Evolutionary conservation across 2,113 vertebrate genomes (phyloP), one percentile per base, ranked within the genome.

Genomic region (Orientallactaga bullata): DNA sequence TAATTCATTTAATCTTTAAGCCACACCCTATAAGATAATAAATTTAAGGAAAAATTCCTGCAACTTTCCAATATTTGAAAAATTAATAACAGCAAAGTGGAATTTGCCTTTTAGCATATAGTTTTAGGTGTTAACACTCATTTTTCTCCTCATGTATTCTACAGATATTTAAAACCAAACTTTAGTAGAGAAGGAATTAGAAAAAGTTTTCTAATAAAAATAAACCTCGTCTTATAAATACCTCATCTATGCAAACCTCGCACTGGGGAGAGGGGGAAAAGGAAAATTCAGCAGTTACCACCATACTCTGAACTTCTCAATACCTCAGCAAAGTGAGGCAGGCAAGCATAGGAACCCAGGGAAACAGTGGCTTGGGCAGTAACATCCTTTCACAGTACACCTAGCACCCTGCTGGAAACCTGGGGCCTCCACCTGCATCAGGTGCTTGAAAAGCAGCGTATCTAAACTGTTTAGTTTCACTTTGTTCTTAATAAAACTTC

Each of bases 1-100:
- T 89, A 92, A 90, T 39, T 91, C 24, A 90, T 81, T 81, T 74
- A 94, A 79, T 92, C 86, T 89, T 88, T 21, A 94, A 91, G 26
- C 3, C 66, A 35, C 15, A 82, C 1, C 7, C 28, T 13, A 23
- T 42, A 79, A 92, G 32, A 88, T 88, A 71, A 94, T 35, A 93
- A 86, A 90, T 47, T 89, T 74, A 95, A 90, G 30, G 26, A 89
- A 47, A 88, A 83, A 76, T 86, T 88, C 61, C 88, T 18, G 21
- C 26, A 90, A 63, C 15, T 35, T 69, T n/a, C 20, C 3, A n/a
- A 86, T 73, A 89, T 68, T 65, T 96, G 71, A 95, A 95, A 55
- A 94, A 88, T 69, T 90, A 83, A 63, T 69, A 76, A 55, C 8
- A 91, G n/a, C 21, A 89, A 1, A 95, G 37, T 18, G 86, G 17